A percentile compares a stretch with the other conserved stretches of the same genome.
phyloP scores from a whole-genome alignment of 2,888 invertebrate species.

The Plebejus anna region DNA sequence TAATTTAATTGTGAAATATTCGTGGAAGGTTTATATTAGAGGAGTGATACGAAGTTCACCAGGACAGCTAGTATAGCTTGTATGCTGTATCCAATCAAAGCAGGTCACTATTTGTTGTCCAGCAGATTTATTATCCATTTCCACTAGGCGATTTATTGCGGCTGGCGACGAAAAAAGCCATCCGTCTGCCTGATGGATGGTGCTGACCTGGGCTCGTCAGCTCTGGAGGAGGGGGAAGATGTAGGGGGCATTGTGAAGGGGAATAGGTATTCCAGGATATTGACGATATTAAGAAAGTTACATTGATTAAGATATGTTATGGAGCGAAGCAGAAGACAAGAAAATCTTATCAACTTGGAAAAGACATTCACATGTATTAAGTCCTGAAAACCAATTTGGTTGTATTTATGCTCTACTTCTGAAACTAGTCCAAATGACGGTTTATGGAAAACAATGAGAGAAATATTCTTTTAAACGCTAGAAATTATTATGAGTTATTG shows the following conservation, averaged over 20 bases:
- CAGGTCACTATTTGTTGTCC: background rate
- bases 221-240: background rate
- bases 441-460: background rate
- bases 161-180: background rate
- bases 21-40: no score
- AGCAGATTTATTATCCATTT: slow-evolving; percentile 8
- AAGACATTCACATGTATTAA: no score
- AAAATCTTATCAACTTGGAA: no score
- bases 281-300: background rate
- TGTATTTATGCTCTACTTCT: background rate
- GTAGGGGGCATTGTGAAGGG: background rate
- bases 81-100: background rate
- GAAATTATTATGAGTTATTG: background rate
- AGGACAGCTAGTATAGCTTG: no score
- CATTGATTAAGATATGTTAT: no score
- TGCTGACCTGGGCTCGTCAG: slow-evolving; percentile 8
- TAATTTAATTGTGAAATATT: no score
- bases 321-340: no score
- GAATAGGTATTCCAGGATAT: background rate
- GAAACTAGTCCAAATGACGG: background rate
- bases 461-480: background rate
- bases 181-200: background rate
- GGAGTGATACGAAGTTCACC: no score
- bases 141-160: background rate
- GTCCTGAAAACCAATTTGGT: background rate